These are phyloP conservation scores for Hylomyscus alleni DNA, from an alignment of 2,797 vertebrate genomes.

Conservation along the genomic window DNA sequence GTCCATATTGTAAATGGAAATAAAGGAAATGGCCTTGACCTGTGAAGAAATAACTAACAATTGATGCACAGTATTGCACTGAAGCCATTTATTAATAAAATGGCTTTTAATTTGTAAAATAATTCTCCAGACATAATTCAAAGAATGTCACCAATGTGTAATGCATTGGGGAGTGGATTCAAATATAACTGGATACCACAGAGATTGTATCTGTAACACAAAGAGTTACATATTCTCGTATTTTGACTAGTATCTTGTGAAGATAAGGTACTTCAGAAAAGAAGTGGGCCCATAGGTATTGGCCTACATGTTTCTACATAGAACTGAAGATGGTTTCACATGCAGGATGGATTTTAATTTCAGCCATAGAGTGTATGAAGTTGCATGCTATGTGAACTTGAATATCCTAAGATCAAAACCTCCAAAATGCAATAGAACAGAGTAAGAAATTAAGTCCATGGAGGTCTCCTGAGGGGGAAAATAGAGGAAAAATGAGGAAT, in stretches of 20 bases:
- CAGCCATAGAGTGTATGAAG: neutral
- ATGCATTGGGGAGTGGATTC: neutral
- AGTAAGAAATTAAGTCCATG: neutral
- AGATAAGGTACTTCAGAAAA: neutral
- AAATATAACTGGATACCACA: neutral
- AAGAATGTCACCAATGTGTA: neutral
- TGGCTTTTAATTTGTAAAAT: neutral
- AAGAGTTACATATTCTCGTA: neutral
- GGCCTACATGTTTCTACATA: neutral
- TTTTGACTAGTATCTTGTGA: neutral
- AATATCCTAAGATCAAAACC: neutral
- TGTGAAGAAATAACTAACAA: conserved; percentile 43
- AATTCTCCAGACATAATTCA: neutral
- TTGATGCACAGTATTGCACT: neutral
- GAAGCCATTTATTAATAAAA: conserved; percentile 28
- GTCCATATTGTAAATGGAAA: conserved; percentile 57
- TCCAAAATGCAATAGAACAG: neutral
- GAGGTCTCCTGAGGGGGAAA: neutral
- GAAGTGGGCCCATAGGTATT: neutral
- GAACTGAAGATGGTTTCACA: neutral
- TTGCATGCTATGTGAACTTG: neutral
- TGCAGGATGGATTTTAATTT: neutral
- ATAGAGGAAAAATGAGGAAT: fast-evolving
- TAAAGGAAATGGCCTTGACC: conserved; percentile 50
- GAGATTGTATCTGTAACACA: neutral